Conservation (phyloP, 2,797 vertebrate genomes). For the Gallinago stenura region DNA sequence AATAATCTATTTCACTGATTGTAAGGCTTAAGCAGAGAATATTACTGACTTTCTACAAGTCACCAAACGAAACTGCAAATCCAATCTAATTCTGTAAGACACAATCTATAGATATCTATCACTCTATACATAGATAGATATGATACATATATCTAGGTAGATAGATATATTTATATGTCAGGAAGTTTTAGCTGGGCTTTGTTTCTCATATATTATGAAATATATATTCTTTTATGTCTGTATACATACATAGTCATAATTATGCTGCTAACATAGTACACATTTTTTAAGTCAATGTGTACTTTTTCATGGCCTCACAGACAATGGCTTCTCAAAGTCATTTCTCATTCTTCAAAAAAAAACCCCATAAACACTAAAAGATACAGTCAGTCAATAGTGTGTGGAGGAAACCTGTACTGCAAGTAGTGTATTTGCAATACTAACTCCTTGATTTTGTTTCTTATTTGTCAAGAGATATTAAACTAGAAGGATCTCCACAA, state of each 20-base stretch:
- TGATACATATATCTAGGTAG: not conserved
- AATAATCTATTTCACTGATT: not conserved
- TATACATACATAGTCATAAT: not conserved
- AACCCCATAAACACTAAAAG: not conserved
- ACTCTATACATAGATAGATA: not conserved
- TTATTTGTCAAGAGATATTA: not conserved
- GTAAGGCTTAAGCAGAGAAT: not conserved
- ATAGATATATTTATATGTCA: not conserved
- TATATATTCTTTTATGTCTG: rapidly evolving
- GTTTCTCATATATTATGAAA: not conserved
- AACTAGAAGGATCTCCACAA: not conserved
- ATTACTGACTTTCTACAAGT: not conserved
- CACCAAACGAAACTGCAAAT: not conserved
- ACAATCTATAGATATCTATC: not conserved
- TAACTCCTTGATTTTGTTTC: not conserved
- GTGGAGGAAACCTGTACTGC: not conserved
- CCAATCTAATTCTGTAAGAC: not conserved
- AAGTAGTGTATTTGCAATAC: not conserved
- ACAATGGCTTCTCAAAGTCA: not conserved
- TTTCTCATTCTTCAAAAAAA: not conserved
- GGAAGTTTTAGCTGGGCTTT: not conserved
- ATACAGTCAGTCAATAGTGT: not conserved
- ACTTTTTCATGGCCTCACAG: not conserved
- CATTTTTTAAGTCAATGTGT: not conserved
- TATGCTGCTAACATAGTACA: not conserved